phyloP scores from a whole-genome alignment of 1,140 invertebrate genomes.

The Ctenoplectra terminalis region DNA sequence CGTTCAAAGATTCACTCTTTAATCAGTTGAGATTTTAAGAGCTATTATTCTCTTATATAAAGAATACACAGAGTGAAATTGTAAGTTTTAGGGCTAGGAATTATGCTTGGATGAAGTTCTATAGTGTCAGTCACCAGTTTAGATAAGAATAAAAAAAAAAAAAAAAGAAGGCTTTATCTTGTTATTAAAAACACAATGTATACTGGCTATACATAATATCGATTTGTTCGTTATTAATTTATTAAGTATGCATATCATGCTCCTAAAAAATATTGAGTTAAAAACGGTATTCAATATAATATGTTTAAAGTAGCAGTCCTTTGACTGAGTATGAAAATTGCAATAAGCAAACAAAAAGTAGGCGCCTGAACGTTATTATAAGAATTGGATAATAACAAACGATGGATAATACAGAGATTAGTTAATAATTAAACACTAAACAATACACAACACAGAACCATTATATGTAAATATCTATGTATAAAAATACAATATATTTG shows the following conservation, averaged over 20 bases:
- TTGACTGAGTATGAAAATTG: not conserved
- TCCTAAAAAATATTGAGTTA: slow-evolving; percentile 4
- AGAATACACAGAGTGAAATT: slow-evolving; percentile 65
- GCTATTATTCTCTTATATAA: slow-evolving; percentile 31
- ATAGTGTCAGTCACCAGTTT: not conserved
- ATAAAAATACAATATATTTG: slow-evolving; percentile 45
- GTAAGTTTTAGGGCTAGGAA: slow-evolving; percentile 41
- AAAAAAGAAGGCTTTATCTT: not conserved
- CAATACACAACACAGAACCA: slow-evolving; percentile 27
- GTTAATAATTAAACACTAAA: slow-evolving; percentile 24
- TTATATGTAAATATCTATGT: slow-evolving; percentile 39
- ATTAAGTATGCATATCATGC: not conserved
- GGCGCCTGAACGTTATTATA: not conserved
- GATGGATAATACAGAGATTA: slow-evolving; percentile 49
- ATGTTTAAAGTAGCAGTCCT: slow-evolving; percentile 18
- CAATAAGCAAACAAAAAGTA: not conserved
- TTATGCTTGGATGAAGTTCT: slow-evolving; percentile 43
- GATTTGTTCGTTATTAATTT: slow-evolving; percentile 18
- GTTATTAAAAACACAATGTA: not conserved
- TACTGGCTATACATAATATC: slow-evolving; percentile 16
- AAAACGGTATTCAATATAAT: not conserved
- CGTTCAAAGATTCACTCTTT: slow-evolving; percentile 11
- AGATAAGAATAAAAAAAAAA: no score
- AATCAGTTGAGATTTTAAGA: slow-evolving; percentile 44
- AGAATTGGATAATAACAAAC: slow-evolving; percentile 5